These are phyloP conservation scores for Chiridota heheva DNA, from an alignment of 35 echinoderm and acorn worm genomes.

Conservation along the genomic window DNA sequence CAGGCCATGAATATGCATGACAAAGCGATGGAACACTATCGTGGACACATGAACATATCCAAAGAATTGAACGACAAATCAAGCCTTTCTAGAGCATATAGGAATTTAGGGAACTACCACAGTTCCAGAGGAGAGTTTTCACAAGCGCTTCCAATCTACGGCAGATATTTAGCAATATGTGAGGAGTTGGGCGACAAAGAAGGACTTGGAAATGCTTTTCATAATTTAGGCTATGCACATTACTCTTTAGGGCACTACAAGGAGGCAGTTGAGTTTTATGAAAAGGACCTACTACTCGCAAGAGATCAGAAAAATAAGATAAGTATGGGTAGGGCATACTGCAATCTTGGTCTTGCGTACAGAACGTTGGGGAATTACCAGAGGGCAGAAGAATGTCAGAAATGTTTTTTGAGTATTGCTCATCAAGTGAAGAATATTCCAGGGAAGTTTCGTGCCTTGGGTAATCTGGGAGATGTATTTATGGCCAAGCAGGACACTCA, in stretches of 20 bases:
- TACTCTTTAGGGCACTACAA: conserved; percentile 94
- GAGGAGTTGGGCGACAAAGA: conserved; percentile 60
- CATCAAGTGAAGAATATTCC: conserved; percentile 93
- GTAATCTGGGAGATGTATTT: conserved; percentile 93
- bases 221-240: conserved; percentile 95
- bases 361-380: conserved; percentile 87
- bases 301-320: conserved; percentile 90
- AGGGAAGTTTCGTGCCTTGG: conserved; percentile 95
- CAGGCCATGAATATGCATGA: conserved; percentile 93
- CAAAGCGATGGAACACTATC: conserved; percentile 95
- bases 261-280: conserved; percentile 92
- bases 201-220: conserved; percentile 89
- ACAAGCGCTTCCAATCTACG: conserved; percentile 92
- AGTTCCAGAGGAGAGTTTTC: conserved; percentile 88
- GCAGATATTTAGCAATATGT: conserved; percentile 70
- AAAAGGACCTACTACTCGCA: conserved; percentile 80
- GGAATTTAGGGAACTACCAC: conserved; percentile 92
- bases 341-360: conserved; percentile 94
- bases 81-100: conserved; percentile 80
- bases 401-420: conserved; percentile 94
- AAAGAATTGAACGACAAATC: conserved; percentile 83
- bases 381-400: conserved; percentile 88
- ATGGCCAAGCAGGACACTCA: conserved; percentile 90
- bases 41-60: conserved; percentile 72
- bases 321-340: conserved; percentile 89